These are phyloP conservation scores for Scolopax rusticola DNA, from an alignment of 2,797 vertebrate genomes.

Conservation along the genomic window DNA sequence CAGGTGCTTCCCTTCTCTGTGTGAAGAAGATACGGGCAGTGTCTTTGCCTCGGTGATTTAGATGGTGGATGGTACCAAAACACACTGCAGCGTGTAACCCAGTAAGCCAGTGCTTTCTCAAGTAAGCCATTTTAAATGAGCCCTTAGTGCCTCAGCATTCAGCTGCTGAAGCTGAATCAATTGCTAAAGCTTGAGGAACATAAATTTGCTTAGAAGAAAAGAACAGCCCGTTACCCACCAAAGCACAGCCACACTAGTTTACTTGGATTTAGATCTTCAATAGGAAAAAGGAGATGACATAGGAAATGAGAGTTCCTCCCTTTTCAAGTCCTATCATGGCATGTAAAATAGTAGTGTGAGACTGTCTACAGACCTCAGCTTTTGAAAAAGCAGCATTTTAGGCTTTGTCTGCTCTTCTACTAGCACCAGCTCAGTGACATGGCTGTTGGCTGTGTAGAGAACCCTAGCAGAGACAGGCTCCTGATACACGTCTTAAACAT, in stretches of 20 bases:
- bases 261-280: background rate
- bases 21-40: background rate
- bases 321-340: background rate
- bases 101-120: background rate
- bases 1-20: conserved; percentile 2
- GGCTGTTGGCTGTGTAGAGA: background rate
- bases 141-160: background rate
- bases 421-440: background rate
- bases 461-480: background rate
- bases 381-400: background rate
- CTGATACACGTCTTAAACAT: fast-evolving
- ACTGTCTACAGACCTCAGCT: background rate
- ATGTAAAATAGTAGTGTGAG: background rate
- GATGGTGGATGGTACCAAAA: background rate
- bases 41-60: background rate
- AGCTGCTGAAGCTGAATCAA: background rate
- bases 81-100: background rate
- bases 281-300: background rate
- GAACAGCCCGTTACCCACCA: background rate
- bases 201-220: background rate
- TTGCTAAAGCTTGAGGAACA: background rate
- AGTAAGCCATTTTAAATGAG: background rate
- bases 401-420: background rate
- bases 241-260: background rate
- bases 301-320: background rate